Evolutionary conservation across 1,140 invertebrate genomes (phyloP).

Genomic region (Ectropis grisescens): DNA sequence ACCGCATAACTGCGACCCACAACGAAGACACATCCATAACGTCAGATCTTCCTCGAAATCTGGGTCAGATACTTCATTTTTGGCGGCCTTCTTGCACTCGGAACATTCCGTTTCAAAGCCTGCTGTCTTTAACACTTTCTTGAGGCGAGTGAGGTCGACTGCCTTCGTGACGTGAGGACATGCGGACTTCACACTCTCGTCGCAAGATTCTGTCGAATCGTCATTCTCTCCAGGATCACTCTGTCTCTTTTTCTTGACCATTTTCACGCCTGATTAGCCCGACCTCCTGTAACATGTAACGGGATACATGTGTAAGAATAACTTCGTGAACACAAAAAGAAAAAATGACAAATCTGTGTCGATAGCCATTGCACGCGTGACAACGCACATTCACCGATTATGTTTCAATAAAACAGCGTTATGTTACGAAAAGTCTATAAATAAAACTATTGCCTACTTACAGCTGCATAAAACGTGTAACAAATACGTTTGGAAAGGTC

Average conservation of each 20-base stretch:
- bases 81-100: constrained; percentile 70
- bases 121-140: constrained; percentile 72
- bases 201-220: constrained; percentile 74
- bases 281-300: constrained; percentile 58
- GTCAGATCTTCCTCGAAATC: constrained; percentile 75
- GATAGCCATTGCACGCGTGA: constrained; percentile 65
- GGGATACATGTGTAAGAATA: constrained; percentile 64
- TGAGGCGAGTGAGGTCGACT: constrained; percentile 75
- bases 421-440: constrained; percentile 9
- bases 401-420: constrained; percentile 9
- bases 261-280: constrained; percentile 42
- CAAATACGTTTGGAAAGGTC: constrained; percentile 24
- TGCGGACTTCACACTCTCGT: constrained; percentile 66
- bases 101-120: constrained; percentile 73
- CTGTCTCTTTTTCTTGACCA: constrained; percentile 77
- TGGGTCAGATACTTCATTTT: constrained; percentile 34
- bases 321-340: constrained; percentile 58
- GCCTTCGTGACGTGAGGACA: constrained; percentile 81
- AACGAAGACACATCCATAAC: constrained; percentile 79
- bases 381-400: constrained; percentile 53
- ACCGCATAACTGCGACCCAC: constrained; percentile 84
- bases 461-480: constrained; percentile 43
- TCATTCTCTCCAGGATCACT: constrained; percentile 72
- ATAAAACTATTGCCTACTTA: constrained; percentile 34
- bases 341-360: constrained; percentile 64